A percentile compares a stretch with the other conserved stretches of the same genome.
Evolutionary conservation across 1,140 invertebrate species (phyloP).

Genomic region (Magallana ariakensis): DNA sequence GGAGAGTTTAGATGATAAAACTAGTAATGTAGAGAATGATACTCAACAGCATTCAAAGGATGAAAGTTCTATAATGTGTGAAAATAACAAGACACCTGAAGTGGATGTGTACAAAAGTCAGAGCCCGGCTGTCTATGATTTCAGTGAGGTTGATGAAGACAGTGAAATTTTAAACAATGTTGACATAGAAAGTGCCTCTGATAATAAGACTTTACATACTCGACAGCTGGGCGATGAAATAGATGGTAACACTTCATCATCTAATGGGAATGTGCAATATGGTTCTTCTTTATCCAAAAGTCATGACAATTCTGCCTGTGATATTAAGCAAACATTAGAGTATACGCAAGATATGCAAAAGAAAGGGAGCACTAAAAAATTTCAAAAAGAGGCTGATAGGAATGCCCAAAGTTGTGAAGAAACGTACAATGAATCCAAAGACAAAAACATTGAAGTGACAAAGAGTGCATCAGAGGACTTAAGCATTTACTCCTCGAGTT

Average conservation of each 20-base stretch:
- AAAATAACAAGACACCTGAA: not conserved
- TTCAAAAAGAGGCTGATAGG: not conserved
- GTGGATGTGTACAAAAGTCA: slow-evolving; percentile 13
- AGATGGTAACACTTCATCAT: not conserved
- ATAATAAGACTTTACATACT: not conserved
- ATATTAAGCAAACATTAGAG: not conserved
- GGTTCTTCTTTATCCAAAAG: not conserved
- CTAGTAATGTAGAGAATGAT: not conserved
- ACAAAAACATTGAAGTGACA: not conserved
- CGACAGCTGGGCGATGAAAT: not conserved
- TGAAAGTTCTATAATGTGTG: not conserved
- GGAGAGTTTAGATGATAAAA: not conserved
- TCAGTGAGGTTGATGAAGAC: slow-evolving; percentile 12
- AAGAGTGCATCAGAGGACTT: slow-evolving; percentile 5
- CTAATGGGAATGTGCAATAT: slow-evolving; percentile 17
- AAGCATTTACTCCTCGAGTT: slow-evolving; percentile 18
- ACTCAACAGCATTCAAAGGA: not conserved
- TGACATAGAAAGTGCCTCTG: not conserved
- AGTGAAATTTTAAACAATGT: not conserved
- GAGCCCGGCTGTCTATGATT: not conserved
- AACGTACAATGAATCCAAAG: not conserved
- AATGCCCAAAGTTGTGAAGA: not conserved
- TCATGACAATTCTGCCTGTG: not conserved
- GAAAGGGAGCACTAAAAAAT: not conserved
- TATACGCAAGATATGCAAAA: not conserved